Evolutionary conservation across 1,140 invertebrate species (phyloP), one percentile per base, ranked within the genome.

Genomic region (Telenomus remus): DNA sequence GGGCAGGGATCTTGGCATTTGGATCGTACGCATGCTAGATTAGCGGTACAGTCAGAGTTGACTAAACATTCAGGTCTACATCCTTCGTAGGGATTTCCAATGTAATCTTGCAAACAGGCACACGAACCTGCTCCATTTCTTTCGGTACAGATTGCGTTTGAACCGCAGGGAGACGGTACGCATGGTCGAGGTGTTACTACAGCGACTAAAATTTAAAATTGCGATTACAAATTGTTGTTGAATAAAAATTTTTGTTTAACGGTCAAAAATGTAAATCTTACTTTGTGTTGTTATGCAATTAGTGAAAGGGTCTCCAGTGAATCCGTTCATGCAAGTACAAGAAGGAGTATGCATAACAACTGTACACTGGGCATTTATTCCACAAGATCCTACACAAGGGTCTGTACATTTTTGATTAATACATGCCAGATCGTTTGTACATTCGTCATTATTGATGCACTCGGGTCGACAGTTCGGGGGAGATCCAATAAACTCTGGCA

Each of bases 311-410:
- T 94, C 92, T 46, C 92, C 92, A 15, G 88, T 90, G 77, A 89
- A 92, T 42, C 91, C 92, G 68, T 82, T 73, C 19, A 88, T 84
- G 78, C 94, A 95, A 54, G 89, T 90, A 83, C 94, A 95, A 43
- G 90, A 91, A 0, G 93, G 91, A 44, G 92, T 91, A 77, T 94
- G 93, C 85, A 92, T 93, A 35, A 92, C 86, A 6, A 93, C 92
- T 78, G 89, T 89, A 79, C 94, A 95, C 57, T 90, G 84, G 10
- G 93, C 91, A 82, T 93, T 92, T 7, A 89, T 77, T 13, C 92
- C 93, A 83, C 93, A 95, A 27, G 92, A 91, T 43, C 92, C 92
- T 4, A 89, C 88, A 81, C 92, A 93, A 33, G 92, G 92, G 79
- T 93, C 90, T 59, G 88, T 87, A 82, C 94, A 95, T 80, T 91